A percentile compares a stretch with the other conserved stretches of the same genome.
Evolutionary conservation across 2,113 vertebrate genomes (phyloP).

Genomic region (Pelecanus crispus): DNA sequence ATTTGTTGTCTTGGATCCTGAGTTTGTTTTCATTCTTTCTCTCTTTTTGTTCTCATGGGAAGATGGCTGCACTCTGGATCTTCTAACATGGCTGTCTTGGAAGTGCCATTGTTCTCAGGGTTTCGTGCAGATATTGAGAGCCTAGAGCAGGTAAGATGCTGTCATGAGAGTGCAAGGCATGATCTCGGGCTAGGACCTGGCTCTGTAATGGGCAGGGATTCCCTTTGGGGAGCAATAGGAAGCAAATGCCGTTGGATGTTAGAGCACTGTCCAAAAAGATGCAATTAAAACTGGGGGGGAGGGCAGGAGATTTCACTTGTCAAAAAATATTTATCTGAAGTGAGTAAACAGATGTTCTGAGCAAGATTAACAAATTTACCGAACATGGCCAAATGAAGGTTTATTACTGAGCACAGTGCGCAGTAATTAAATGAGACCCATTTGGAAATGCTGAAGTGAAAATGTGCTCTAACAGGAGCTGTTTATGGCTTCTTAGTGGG

Average conservation of each 20-base stretch:
- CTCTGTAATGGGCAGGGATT: not conserved
- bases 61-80: conserved; percentile 93
- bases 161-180: not conserved
- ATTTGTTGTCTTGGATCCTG: not conserved
- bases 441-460: conserved; percentile 53
- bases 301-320: not conserved
- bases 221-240: not conserved
- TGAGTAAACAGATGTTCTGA: not conserved
- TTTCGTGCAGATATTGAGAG: conserved; percentile 86
- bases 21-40: not conserved
- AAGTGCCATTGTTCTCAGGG: conserved; percentile 87
- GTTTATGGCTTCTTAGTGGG: conserved; percentile 64
- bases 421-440: conserved; percentile 7
- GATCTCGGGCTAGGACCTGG: not conserved
- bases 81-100: conserved; percentile 92
- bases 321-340: not conserved
- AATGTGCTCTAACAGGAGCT: conserved; percentile 64
- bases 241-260: not conserved
- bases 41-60: not conserved
- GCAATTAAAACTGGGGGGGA: not conserved
- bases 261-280: not conserved
- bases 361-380: not conserved
- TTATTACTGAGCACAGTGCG: not conserved
- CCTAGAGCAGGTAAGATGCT: conserved; percentile 81
- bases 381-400: not conserved